A percentile compares a stretch with the other conserved stretches of the same genome.
Evolutionary conservation across 2,113 vertebrate genomes (phyloP).

Genomic region (Panthera uncia): DNA sequence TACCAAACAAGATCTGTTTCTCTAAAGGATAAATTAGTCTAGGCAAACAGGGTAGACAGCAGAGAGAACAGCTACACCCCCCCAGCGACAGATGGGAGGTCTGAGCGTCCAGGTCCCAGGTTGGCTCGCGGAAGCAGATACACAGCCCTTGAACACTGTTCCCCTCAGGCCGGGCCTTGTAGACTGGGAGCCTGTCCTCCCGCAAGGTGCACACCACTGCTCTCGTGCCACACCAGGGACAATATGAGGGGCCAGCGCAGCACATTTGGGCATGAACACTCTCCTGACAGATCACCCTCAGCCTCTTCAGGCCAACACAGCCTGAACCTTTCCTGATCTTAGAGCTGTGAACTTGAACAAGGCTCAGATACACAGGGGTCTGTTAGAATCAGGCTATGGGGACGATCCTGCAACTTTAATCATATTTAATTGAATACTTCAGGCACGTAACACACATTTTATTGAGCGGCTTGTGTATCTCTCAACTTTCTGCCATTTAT

Average conservation of each 20-base stretch:
- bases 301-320: neutral
- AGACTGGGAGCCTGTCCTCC: rapidly evolving
- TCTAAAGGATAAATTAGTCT: neutral
- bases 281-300: neutral
- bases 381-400: neutral
- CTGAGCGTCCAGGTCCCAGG: neutral
- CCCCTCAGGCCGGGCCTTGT: neutral
- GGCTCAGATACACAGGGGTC: neutral
- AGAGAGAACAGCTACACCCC: neutral
- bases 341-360: neutral
- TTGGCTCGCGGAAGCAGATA: neutral
- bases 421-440: neutral
- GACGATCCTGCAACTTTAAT: neutral
- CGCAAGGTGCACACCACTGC: rapidly evolving
- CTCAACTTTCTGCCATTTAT: neutral
- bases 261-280: rapidly evolving
- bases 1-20: neutral
- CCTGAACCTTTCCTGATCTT: neutral
- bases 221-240: neutral
- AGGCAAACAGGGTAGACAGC: neutral
- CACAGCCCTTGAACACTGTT: rapidly evolving
- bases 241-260: rapidly evolving
- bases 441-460: neutral
- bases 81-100: neutral
- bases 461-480: neutral